These are phyloP conservation scores for Electrophaes corylata DNA, from an alignment of 2,888 invertebrate species.

Conservation along the genomic window DNA sequence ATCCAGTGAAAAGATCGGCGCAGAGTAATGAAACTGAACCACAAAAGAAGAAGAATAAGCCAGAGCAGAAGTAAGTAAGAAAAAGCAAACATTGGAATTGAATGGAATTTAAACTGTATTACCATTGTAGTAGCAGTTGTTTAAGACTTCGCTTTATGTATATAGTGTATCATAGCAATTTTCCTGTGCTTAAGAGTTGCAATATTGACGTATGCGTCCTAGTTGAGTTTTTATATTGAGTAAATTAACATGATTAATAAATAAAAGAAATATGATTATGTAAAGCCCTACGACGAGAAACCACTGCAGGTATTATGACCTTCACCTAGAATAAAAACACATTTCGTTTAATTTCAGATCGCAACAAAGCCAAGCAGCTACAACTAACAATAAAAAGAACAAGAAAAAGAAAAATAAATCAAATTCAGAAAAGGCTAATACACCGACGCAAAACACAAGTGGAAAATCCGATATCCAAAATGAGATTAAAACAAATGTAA, in stretches of 20 bases:
- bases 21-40: constrained; percentile 45
- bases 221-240: too few species aligned
- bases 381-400: constrained; percentile 45
- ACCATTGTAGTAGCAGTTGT: background rate
- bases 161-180: too few species aligned
- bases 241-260: too few species aligned
- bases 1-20: constrained; percentile 58
- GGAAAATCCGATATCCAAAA: constrained; percentile 13
- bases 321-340: background rate
- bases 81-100: background rate
- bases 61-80: constrained; percentile 39
- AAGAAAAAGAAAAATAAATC: constrained; percentile 51
- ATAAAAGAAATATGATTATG: too few species aligned
- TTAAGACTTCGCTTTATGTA: too few species aligned
- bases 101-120: background rate
- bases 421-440: constrained; percentile 26
- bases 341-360: constrained; percentile 27
- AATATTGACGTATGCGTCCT: too few species aligned
- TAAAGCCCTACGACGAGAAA: too few species aligned
- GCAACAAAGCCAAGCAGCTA: constrained; percentile 22
- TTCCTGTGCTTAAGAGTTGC: too few species aligned
- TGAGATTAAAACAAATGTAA: constrained; percentile 1
- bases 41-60: constrained; percentile 62
- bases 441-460: constrained; percentile 17
- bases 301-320: too few species aligned